A percentile compares a stretch with the other conserved stretches of the same genome.
phyloP scores from a whole-genome alignment of 2,113 vertebrate species.

The Gallinago paraguaiae region DNA sequence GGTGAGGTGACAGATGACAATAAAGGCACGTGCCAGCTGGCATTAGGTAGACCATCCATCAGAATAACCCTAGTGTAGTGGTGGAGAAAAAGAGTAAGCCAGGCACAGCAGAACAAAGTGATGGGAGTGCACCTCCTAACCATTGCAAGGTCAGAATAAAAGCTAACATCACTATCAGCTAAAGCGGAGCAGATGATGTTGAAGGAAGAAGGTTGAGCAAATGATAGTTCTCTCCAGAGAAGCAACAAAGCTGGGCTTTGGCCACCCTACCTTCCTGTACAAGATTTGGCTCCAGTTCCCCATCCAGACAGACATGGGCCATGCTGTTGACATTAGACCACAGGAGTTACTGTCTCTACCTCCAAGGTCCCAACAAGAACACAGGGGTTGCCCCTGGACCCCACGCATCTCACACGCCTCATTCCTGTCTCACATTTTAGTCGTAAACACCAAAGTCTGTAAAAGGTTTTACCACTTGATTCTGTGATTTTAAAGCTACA shows the following conservation, averaged over 20 bases:
- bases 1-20: neutral
- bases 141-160: conserved; percentile 5
- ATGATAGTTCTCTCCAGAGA: neutral
- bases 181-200: neutral
- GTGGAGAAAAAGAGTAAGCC: neutral
- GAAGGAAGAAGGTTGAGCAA: neutral
- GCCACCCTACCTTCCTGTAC: neutral
- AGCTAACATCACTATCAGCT: neutral
- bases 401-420: rapidly evolving
- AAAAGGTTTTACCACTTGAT: neutral
- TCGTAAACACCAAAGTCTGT: neutral
- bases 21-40: neutral
- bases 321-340: neutral
- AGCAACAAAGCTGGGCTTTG: neutral
- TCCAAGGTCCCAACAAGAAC: neutral
- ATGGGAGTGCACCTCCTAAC: neutral
- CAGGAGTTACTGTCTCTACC: rapidly evolving
- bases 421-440: neutral
- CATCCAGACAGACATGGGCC: neutral
- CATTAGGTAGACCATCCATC: conserved; percentile 18
- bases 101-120: neutral
- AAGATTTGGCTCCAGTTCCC: neutral
- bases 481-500: neutral
- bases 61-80: neutral
- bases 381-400: no score